Conservation (phyloP, 1,140 invertebrate species). For the Plodia interpunctella region DNA sequence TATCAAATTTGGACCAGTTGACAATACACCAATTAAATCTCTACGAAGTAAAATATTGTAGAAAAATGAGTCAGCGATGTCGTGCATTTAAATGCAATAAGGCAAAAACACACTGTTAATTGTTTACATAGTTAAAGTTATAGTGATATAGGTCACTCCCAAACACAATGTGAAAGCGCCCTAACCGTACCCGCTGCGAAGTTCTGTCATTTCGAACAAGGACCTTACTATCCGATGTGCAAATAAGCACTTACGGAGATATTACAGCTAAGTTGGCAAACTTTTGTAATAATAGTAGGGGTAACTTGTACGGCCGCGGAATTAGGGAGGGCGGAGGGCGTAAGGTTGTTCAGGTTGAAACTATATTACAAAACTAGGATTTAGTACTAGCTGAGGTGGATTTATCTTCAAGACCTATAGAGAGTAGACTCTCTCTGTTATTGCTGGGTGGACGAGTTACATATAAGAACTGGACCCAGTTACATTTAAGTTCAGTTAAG, state of each 20-base stretch:
- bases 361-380: neutral
- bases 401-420: too few relatives aligned
- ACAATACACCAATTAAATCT: too few relatives aligned
- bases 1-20: too few relatives aligned
- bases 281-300: constrained; percentile 58
- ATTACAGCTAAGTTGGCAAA: constrained; percentile 48
- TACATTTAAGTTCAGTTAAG: too few relatives aligned
- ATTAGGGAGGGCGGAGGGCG: neutral
- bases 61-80: too few relatives aligned
- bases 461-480: too few relatives aligned
- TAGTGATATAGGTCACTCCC: neutral
- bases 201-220: constrained; percentile 8
- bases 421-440: too few relatives aligned
- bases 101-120: too few relatives aligned
- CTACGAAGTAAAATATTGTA: too few relatives aligned
- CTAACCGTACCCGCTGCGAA: constrained; percentile 5
- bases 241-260: constrained; percentile 26
- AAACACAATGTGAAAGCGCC: neutral
- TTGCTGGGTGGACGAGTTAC: too few relatives aligned
- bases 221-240: neutral
- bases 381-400: too few relatives aligned
- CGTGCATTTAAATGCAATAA: too few relatives aligned
- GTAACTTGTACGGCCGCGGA: neutral
- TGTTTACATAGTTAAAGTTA: neutral
- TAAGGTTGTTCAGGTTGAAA: neutral